Percentiles rank a stretch among this genome's conserved stretches.
Conservation (phyloP, 2,113 vertebrate genomes). For the Hepsetus odoe region DNA sequence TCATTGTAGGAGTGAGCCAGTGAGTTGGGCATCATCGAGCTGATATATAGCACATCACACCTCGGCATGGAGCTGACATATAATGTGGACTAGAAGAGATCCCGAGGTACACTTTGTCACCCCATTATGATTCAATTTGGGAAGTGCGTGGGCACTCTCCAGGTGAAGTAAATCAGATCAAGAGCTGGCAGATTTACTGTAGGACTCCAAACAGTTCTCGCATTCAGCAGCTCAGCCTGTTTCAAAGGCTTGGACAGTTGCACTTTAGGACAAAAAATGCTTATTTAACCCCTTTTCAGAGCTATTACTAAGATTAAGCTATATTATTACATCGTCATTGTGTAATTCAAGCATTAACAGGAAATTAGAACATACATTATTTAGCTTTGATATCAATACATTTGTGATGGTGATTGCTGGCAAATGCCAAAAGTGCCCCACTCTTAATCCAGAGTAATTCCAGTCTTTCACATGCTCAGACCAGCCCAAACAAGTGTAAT, state of each 20-base stretch:
- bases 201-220: neutral
- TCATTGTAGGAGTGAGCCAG: constrained; percentile 8
- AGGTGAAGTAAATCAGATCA: constrained; percentile 26
- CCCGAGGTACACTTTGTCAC: constrained; percentile 30
- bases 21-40: constrained; percentile 2
- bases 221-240: neutral
- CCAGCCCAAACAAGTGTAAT: too few relatives aligned
- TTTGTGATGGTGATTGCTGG: too few relatives aligned
- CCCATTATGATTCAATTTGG: constrained; percentile 33
- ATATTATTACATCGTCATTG: too few relatives aligned
- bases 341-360: too few relatives aligned
- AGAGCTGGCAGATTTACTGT: neutral
- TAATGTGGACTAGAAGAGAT: constrained; percentile 33
- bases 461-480: too few relatives aligned
- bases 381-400: too few relatives aligned
- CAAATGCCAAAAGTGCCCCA: too few relatives aligned
- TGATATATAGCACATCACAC: constrained; percentile 31
- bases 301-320: too few relatives aligned
- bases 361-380: too few relatives aligned
- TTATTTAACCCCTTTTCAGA: neutral
- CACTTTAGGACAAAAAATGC: neutral
- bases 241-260: neutral
- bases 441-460: too few relatives aligned
- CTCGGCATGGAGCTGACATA: constrained; percentile 21
- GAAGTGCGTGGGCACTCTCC: neutral